phyloP scores from a whole-genome alignment of 2,113 vertebrate species.

The Orcinus orca region DNA sequence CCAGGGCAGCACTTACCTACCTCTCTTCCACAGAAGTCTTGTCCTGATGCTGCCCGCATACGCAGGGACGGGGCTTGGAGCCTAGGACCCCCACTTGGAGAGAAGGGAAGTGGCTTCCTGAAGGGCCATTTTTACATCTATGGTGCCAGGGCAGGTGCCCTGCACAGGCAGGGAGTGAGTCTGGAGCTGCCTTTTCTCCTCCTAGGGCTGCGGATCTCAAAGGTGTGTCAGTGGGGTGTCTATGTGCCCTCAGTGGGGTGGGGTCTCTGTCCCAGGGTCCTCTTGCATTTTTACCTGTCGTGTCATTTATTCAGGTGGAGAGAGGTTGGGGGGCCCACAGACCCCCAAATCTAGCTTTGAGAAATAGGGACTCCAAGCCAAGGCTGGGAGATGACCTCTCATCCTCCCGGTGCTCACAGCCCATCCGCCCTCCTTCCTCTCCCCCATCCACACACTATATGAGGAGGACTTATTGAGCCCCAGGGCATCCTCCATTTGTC shows the following conservation, averaged over 20 bases:
- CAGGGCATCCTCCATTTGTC: background rate
- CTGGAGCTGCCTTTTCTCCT: background rate
- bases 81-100: background rate
- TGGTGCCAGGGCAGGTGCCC: background rate
- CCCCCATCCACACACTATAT: rapidly evolving
- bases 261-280: background rate
- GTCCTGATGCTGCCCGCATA: rapidly evolving
- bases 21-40: background rate
- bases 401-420: rapidly evolving
- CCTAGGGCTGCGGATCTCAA: rapidly evolving
- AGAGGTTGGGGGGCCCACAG: background rate
- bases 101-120: background rate
- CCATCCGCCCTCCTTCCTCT: background rate
- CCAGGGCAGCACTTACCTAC: background rate
- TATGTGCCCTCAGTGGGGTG: rapidly evolving
- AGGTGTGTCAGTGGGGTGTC: background rate
- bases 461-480: no score
- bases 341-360: background rate
- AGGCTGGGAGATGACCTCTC: background rate
- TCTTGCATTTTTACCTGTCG: background rate
- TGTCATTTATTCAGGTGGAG: background rate
- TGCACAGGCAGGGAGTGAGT: no score
- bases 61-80: background rate
- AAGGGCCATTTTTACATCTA: background rate
- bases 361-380: background rate